phyloP scores from a whole-genome alignment of 2,113 vertebrate genomes.

The Azemiops feae region DNA sequence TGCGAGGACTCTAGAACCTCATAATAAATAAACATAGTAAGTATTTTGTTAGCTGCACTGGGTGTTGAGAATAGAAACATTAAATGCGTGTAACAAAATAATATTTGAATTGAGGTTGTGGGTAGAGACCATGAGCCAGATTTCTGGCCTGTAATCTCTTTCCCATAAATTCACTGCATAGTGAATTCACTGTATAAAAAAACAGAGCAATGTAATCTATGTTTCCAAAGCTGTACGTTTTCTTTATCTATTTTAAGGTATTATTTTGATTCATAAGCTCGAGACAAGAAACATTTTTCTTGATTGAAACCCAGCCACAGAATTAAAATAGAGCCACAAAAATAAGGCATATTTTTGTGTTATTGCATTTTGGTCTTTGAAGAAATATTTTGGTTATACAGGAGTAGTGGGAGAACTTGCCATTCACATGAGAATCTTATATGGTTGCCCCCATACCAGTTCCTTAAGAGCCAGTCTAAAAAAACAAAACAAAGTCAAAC shows the following conservation, averaged over 20 bases:
- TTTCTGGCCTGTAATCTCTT: not conserved
- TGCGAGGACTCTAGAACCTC: not conserved
- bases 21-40: not conserved
- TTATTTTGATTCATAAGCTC: not conserved
- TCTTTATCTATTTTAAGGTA: not conserved
- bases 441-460: not conserved
- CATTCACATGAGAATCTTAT: constrained; percentile 16
- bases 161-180: not conserved
- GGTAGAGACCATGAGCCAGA: not conserved
- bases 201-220: not conserved
- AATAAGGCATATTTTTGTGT: constrained; percentile 9
- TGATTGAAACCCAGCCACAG: constrained; percentile 14
- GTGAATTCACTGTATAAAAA: not conserved
- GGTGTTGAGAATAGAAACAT: not conserved
- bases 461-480: not conserved
- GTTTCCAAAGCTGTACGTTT: not conserved
- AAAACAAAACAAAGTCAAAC: not conserved
- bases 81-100: not conserved
- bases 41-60: not conserved
- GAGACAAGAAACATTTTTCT: not conserved
- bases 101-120: not conserved
- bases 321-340: constrained; percentile 23
- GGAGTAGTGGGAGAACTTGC: not conserved
- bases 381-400: not conserved
- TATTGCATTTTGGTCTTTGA: constrained; percentile 1